Conservation (phyloP, 2,797 vertebrate genomes). For the Gouania willdenowi region DNA sequence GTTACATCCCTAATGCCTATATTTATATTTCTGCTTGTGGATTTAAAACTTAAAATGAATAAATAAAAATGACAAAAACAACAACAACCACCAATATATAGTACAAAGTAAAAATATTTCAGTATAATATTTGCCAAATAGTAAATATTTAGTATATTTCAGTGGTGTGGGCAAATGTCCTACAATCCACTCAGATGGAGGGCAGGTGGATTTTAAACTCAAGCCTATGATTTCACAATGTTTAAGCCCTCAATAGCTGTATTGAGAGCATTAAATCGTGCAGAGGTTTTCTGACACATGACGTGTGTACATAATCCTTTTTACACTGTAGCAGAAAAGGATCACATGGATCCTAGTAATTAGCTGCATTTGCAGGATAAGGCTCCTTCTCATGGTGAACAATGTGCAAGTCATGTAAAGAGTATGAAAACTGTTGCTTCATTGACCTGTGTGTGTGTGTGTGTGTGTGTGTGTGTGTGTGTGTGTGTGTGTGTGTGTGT, state of each 20-base stretch:
- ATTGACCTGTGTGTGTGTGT: not conserved
- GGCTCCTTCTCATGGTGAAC: constrained; percentile 24
- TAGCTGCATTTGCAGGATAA: constrained; percentile 20
- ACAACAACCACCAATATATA: too few species aligned
- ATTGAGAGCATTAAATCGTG: constrained; percentile 30
- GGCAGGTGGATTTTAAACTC: not conserved
- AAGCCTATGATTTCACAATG: not conserved
- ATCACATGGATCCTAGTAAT: constrained; percentile 43
- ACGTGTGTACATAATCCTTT: constrained; percentile 30
- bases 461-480: not conserved
- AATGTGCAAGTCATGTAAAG: constrained; percentile 16
- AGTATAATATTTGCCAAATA: too few species aligned
- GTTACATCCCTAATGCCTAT: too few species aligned
- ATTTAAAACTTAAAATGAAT: too few species aligned
- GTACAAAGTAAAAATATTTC: too few species aligned
- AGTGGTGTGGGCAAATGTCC: too few species aligned
- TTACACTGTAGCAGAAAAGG: constrained; percentile 18
- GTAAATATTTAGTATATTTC: too few species aligned
- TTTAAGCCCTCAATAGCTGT: constrained; percentile 3
- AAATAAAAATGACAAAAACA: too few species aligned
- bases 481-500: not conserved
- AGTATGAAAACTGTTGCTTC: constrained; percentile 2
- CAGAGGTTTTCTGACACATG: constrained; percentile 1
- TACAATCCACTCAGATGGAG: too few species aligned
- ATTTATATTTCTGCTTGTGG: too few species aligned